A percentile compares a stretch with the other conserved stretches of the same genome.
Conservation (phyloP, 2,113 vertebrate species). For the Aspiorhynchus laticeps region DNA sequence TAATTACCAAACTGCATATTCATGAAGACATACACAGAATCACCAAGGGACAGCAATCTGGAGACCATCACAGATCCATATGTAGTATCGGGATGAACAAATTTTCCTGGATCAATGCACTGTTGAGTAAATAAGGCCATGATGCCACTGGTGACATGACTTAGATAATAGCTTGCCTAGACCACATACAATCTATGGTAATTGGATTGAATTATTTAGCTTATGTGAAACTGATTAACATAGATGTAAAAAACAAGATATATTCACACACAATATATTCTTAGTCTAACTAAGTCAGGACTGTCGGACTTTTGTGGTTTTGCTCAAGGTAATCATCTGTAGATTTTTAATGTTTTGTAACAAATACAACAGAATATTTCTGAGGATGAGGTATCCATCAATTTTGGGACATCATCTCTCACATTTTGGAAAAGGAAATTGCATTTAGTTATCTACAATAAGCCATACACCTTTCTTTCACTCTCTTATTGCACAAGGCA, state of each 20-base stretch:
- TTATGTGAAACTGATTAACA: neutral
- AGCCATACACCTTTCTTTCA: neutral
- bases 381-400: neutral
- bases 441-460: slow-evolving; percentile 9
- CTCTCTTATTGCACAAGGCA: neutral
- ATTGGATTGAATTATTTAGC: slow-evolving; percentile 2
- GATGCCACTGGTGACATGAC: neutral
- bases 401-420: slow-evolving; percentile 5
- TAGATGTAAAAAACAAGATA: neutral
- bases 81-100: neutral
- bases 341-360: slow-evolving; percentile 7
- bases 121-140: slow-evolving; percentile 2
- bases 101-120: slow-evolving; percentile 6
- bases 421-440: slow-evolving; percentile 33
- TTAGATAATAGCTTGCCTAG: slow-evolving; percentile 6
- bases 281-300: neutral
- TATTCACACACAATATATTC: neutral
- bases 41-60: neutral
- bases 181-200: neutral
- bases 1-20: slow-evolving; percentile 17
- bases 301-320: neutral
- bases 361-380: neutral
- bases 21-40: slow-evolving; percentile 19
- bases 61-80: slow-evolving; percentile 8
- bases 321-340: neutral